phyloP scores from a whole-genome alignment of 1,140 invertebrate genomes.

The Oscheius sp. region DNA sequence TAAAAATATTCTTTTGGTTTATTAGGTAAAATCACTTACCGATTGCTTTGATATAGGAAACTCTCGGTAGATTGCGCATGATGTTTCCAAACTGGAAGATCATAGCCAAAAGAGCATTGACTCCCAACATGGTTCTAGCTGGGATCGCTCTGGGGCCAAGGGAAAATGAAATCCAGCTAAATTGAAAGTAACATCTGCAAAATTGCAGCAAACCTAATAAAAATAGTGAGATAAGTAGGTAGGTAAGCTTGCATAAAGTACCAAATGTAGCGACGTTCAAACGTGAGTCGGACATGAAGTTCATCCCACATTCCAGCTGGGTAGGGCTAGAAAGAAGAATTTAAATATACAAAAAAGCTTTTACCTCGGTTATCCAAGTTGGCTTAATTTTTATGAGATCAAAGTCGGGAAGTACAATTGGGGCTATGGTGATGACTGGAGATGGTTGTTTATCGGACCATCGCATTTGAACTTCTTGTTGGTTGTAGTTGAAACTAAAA shows the following conservation, averaged over 20 bases:
- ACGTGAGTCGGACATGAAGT: conserved; percentile 55
- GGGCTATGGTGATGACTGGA: conserved; percentile 51
- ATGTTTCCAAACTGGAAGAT: conserved; percentile 61
- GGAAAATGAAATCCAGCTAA: conserved; percentile 58
- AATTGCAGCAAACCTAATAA: conserved; percentile 47
- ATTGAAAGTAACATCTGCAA: too few relatives aligned
- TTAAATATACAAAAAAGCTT: neutral
- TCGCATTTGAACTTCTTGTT: conserved; percentile 60
- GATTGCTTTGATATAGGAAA: conserved; percentile 57
- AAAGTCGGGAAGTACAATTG: conserved; percentile 56
- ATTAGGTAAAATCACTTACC: conserved; percentile 32
- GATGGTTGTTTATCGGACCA: conserved; percentile 50
- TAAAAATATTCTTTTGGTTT: conserved; percentile 11
- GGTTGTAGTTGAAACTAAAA: conserved; percentile 60
- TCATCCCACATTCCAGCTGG: conserved; percentile 60
- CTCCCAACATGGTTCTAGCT: conserved; percentile 59
- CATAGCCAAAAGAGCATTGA: conserved; percentile 57
- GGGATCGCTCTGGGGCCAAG: conserved; percentile 59
- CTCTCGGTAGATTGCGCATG: conserved; percentile 55
- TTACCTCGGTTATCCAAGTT: conserved; percentile 46
- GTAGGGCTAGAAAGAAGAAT: conserved; percentile 48
- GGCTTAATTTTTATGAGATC: conserved; percentile 53
- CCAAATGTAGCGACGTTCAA: conserved; percentile 54
- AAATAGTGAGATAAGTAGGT: conserved; percentile 59
- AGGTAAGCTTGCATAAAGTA: conserved; percentile 61